Conservation (phyloP, 2,888 invertebrate genomes). For the Cenopis cana region DNA sequence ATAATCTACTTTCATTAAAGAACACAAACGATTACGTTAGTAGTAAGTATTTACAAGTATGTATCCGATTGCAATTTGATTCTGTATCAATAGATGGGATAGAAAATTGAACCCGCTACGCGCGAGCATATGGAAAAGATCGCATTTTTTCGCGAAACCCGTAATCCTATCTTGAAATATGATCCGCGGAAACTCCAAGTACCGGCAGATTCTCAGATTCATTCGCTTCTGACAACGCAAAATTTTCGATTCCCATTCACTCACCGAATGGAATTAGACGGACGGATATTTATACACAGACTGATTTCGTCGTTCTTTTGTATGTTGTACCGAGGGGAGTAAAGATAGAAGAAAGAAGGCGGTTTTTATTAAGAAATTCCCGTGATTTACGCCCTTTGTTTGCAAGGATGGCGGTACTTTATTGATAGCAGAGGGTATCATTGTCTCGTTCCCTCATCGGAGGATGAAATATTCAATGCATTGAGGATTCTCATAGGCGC, state of each 20-base stretch:
- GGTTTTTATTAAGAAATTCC: not conserved
- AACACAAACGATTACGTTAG: no score
- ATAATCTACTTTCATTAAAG: no score
- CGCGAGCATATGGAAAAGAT: slow-evolving; percentile 12
- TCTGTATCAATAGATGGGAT: not conserved
- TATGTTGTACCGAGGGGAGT: slow-evolving; percentile 11
- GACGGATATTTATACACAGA: slow-evolving; percentile 39
- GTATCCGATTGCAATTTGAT: no score
- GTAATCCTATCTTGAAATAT: slow-evolving; percentile 12
- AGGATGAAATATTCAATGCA: slow-evolving; percentile 39
- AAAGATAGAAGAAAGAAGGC: not conserved
- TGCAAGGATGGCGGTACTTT: slow-evolving; percentile 23
- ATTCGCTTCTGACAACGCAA: slow-evolving; percentile 31
- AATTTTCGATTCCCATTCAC: slow-evolving; percentile 33
- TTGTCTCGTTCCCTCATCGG: slow-evolving; percentile 26
- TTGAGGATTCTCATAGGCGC: slow-evolving; percentile 35
- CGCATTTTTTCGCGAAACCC: slow-evolving; percentile 1
- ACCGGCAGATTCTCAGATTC: slow-evolving; percentile 2
- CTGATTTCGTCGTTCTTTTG: slow-evolving; percentile 46
- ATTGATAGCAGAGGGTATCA: slow-evolving; percentile 34
- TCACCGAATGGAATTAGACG: slow-evolving; percentile 38
- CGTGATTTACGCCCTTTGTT: slow-evolving; percentile 9
- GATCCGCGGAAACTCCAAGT: slow-evolving; percentile 16
- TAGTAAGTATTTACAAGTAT: no score
- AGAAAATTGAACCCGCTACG: not conserved